Base-by-base conservation (phyloP, 2,797 vertebrate species). In the Sebastes ruberrimus region DNA sequence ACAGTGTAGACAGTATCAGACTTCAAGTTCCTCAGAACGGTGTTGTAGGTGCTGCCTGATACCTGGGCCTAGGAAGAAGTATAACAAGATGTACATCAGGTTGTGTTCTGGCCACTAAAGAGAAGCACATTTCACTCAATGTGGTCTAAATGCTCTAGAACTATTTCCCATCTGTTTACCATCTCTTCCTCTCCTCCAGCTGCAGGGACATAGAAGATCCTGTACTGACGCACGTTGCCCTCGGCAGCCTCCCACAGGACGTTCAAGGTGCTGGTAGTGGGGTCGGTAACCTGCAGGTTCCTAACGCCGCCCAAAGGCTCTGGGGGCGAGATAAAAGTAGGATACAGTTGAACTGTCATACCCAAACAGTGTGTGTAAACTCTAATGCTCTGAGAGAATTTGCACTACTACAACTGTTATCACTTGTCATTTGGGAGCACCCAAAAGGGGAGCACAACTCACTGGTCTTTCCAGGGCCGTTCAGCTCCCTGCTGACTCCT, bases 191-290 rank as follows among this genome's bases (percentile, higher is more conserved):
- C 83, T 73, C 96, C 97, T 68, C 97, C 97, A 76, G 95, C 91
- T 35, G 95, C 93, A 33, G 97, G 97, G 32, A 96, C 89, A 69
- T 99, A 99, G 92, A 95, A 96, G 81, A 99, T 88, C 85, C 95
- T 97, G 84, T 99, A 99, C 78, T 98, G 97, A 0, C 98, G 97
- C 57, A 98, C 98, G 20, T 87, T 97, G 53, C 99, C 98, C 87
- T 99, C 98, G 18, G 98, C 98, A 0, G 98, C 95, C 86, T 99
- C 97, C 99, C 99, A 99, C 28, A 94, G 92, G 72, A 99, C 94
- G 57, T 96, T 98, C 88, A 99, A 74, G 28, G 97, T 96, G 93
- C 96, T 99, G 74, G 97, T 98, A 22, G 97, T 97, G 46, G 98
- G 98, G 82, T 99, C 97, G 14, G 96, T 99, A 11, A 99, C 97